These are phyloP conservation scores for Sinosuthora webbiana DNA, from an alignment of 2,113 vertebrate species.

Conservation along the genomic window DNA sequence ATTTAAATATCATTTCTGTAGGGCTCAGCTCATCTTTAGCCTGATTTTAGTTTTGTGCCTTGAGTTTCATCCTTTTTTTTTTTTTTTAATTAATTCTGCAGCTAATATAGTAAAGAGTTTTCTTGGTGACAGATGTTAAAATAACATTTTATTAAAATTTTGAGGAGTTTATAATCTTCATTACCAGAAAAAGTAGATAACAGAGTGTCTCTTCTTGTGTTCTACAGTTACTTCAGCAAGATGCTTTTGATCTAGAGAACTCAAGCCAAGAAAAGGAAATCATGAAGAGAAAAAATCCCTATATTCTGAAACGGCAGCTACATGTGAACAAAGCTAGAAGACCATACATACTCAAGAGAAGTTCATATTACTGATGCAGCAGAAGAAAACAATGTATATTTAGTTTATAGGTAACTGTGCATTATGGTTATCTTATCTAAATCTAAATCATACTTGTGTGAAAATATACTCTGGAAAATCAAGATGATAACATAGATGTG, in stretches of 20 bases:
- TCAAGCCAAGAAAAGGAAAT: conserved; percentile 78
- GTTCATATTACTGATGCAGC: conserved; percentile 83
- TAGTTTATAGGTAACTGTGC: conserved; percentile 78
- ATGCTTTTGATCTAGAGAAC: conserved; percentile 77
- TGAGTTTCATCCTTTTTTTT: neutral
- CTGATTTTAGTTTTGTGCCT: neutral
- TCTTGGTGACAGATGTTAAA: neutral
- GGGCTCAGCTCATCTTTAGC: neutral
- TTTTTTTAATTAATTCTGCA: neutral
- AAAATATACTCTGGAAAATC: conserved; percentile 63
- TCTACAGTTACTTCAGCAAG: conserved; percentile 80
- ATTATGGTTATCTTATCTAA: conserved; percentile 66
- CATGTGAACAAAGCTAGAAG: conserved; percentile 88
- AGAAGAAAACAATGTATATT: conserved; percentile 55
- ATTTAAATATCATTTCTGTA: neutral
- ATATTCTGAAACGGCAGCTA: conserved; percentile 92
- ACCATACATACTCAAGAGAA: conserved; percentile 94
- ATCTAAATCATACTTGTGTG: conserved; percentile 68
- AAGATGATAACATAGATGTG: conserved; percentile 62
- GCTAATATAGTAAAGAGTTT: neutral
- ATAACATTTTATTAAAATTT: neutral
- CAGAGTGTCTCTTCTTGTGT: neutral
- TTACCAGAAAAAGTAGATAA: neutral
- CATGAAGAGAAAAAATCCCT: conserved; percentile 93
- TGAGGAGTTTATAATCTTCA: neutral